Conservation (phyloP, 2,797 vertebrate genomes). For the Ibycter americanus region DNA sequence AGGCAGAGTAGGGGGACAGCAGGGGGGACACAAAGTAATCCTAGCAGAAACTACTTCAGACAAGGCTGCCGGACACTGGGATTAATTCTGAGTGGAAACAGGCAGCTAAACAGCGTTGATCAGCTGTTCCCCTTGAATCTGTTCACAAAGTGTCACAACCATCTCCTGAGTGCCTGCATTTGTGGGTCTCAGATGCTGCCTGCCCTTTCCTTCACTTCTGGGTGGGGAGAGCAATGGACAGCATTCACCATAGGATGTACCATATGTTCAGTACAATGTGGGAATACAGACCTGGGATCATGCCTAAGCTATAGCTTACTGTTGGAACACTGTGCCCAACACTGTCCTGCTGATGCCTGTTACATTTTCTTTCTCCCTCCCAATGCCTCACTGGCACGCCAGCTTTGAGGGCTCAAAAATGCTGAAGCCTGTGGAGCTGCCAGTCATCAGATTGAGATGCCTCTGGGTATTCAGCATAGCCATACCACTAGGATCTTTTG, state of each 20-base stretch:
- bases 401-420: not conserved
- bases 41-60: not conserved
- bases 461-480: not conserved
- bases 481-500: not conserved
- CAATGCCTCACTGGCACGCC: not conserved
- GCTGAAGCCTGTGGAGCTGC: not conserved
- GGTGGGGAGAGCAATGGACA: not conserved
- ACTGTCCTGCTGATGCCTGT: not conserved
- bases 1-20: not conserved
- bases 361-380: not conserved
- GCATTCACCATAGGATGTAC: accelerated
- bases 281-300: not conserved
- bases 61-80: not conserved
- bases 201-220: not conserved
- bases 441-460: accelerated
- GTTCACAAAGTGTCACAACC: not conserved
- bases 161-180: accelerated
- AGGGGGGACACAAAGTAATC: not conserved
- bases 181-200: not conserved
- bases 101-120: accelerated
- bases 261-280: not conserved
- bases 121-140: not conserved
- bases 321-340: not conserved
- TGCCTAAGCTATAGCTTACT: not conserved
- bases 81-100: not conserved